Evolutionary conservation across 1,140 invertebrate species (phyloP), one percentile per base, ranked within the genome.

Genomic region (Penaeus chinensis): DNA sequence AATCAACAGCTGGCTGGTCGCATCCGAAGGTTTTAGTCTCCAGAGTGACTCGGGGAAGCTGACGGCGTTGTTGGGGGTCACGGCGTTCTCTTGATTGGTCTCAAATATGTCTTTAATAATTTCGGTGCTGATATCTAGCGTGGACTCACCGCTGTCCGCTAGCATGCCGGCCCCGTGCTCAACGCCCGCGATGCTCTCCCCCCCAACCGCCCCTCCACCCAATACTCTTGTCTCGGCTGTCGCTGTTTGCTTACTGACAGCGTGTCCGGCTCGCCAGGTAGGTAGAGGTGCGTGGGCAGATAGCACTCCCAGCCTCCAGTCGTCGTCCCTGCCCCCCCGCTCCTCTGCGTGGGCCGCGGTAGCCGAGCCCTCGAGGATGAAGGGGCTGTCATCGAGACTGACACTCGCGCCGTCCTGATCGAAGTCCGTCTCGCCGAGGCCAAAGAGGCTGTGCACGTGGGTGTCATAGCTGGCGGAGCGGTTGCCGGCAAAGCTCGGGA

Each of bases 401-500:
- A 87, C 85, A 27, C 71, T 71, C 18, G 22, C 60, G 1, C 42
- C 74, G 10, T 87, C 85, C 65, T 62, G 85, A 22, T 42, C 22
- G 18, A 74, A 76, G 27, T 87, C 85, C 7, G 80, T 18, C 32
- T 65, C 42, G 22, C 65, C 63, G 37, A 87, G 71, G 1, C 80
- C 71, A 54, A 83, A 87, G 22, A 87, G 80, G 32, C 80, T 83
- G 61, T 87, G 85, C 18, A 87, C 78, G 42, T 87, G 85, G 22
- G 77, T 87, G 37, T 82, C 71, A 80, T 81, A 87, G 80, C 47
- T 87, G 79, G 80, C 85, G 3, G 85, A 82, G 80, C 80, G 85
- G 54, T 87, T 87, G 47, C 61, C 71, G 10, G 47, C 76, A 32
- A 83, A 82, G 69, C 80, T 77, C 19, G 85, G 85, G 66, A 87